Conservation (phyloP, 2,797 vertebrate genomes). For the Nyctalus aviator region DNA sequence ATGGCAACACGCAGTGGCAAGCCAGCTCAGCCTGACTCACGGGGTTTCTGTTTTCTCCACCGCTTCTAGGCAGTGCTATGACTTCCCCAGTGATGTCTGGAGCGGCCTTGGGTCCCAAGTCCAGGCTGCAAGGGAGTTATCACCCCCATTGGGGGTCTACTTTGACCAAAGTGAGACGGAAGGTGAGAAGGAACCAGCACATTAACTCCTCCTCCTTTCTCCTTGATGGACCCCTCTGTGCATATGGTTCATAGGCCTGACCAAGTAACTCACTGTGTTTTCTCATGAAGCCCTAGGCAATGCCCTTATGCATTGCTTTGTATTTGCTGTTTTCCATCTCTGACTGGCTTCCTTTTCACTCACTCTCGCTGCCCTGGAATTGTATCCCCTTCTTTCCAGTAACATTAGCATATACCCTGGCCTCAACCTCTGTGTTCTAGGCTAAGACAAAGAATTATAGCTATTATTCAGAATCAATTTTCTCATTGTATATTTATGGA, state of each 20-base stretch:
- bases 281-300: neutral
- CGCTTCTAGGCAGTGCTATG: neutral
- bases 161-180: neutral
- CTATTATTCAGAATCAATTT: neutral
- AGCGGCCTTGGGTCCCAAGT: neutral
- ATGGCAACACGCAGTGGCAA: neutral
- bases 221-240: neutral
- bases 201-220: neutral
- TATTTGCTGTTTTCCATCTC: neutral
- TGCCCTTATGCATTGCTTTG: neutral
- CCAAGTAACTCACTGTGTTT: neutral
- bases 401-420: neutral
- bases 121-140: neutral
- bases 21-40: neutral
- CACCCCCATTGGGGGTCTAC: neutral
- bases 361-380: neutral
- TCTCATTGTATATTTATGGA: neutral
- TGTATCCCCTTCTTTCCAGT: neutral
- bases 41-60: neutral
- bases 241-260: neutral
- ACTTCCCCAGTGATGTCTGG: neutral
- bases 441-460: neutral
- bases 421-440: slow-evolving; percentile 25
- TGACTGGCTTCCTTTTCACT: neutral
- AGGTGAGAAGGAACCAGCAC: neutral